These are phyloP conservation scores for Eira barbara DNA, from an alignment of 2,113 vertebrate genomes.

Conservation along the genomic window DNA sequence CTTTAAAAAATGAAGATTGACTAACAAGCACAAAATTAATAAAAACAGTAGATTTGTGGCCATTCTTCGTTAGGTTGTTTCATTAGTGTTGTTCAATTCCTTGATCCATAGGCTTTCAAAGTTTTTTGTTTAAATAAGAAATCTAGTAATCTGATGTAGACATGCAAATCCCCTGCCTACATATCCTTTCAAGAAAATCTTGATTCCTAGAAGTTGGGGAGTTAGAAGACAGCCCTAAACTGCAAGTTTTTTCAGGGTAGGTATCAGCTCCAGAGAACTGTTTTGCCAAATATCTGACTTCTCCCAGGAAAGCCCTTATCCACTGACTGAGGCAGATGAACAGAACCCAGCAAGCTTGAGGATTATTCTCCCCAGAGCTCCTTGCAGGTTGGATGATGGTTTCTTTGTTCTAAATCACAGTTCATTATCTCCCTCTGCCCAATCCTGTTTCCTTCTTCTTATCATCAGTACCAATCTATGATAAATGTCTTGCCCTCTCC, in stretches of 20 bases:
- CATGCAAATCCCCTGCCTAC: neutral
- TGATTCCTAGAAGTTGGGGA: too few species aligned
- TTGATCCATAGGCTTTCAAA: neutral
- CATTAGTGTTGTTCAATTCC: neutral
- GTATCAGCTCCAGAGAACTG: neutral
- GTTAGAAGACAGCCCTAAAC: neutral
- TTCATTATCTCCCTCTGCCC: neutral
- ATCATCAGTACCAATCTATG: neutral
- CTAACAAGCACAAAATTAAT: neutral
- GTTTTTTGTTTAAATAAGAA: neutral
- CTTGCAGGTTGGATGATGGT: neutral
- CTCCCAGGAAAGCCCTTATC: neutral
- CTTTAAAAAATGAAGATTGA: neutral
- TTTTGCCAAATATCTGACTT: neutral
- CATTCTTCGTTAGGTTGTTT: neutral
- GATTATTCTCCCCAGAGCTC: neutral
- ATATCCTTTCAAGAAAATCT: neutral
- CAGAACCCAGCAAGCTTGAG: neutral
- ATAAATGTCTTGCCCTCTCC: accelerated
- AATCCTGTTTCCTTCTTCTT: neutral
- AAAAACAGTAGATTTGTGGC: too few species aligned
- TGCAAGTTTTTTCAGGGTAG: neutral
- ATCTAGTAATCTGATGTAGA: neutral
- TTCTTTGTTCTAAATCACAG: neutral
- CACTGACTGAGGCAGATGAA: neutral